Base-by-base conservation (phyloP, 2,113 vertebrate genomes). In the Neogobius melanostomus region DNA sequence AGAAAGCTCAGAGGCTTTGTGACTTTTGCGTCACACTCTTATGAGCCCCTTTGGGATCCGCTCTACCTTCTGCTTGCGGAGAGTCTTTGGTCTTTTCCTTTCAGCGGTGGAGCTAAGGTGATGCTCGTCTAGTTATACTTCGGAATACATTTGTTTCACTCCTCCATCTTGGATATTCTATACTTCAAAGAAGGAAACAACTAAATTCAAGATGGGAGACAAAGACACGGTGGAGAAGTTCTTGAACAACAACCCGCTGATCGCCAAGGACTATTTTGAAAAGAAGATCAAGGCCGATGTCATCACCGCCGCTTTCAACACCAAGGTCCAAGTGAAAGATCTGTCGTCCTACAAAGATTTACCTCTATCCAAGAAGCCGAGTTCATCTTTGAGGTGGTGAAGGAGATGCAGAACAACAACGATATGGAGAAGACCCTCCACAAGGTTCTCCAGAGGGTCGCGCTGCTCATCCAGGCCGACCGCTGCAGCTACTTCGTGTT, bases 181-280 rank as follows among this genome's bases (percentile, higher is more conserved):
- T 17, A 61, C 61, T 68, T 28, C 50, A 49, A 60, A 50, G 44
- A 45, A 46, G 14, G 0, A 0, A 28, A 71, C 6, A 70, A 75
- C 59, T 21, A 36, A 48, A 81, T 48, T 64, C 70, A 86, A 57
- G 66, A 96, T 96, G 95, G 92, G 86, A 69, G 94, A 87, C 88
- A 93, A 93, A 85, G 93, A 94, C 65, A 74, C 89, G 82, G 94
- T 95, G 42, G 95, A 95, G 91, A 94, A 94, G 86, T 97, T 94
- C 72, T 81, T 97, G 43, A 93, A 95, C 84, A 94, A 94, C 85
- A 94, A 96, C 74, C 95, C 94, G 11, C 88, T 88, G 72, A 94
- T 96, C 85, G 94, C 95, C 60, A 94, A 94, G 91, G 92, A 95
- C 12, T 97, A 95, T 88, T 95, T 93, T 0, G 86, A 95, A 51